Percentiles rank a stretch among this genome's conserved stretches.
Evolutionary conservation across 1,140 invertebrate species (phyloP).

Genomic region (Stegodyphus dumicola): DNA sequence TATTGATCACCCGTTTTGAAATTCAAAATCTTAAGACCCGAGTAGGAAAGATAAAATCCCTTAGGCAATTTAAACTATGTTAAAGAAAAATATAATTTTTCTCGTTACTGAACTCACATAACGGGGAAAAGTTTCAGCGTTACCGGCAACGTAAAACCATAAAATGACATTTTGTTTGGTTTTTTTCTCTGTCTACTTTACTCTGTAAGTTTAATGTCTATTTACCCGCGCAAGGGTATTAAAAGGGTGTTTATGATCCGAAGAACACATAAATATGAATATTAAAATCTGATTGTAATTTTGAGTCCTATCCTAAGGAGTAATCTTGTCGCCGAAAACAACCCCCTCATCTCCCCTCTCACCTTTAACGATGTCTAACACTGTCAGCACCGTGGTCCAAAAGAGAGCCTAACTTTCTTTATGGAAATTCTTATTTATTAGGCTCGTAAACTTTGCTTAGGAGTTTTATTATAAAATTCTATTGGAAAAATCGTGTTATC

Average conservation of each 20-base stretch:
- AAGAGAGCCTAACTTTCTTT: slow-evolving; percentile 42
- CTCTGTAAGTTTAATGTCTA: slow-evolving; percentile 54
- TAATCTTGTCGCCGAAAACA: slow-evolving; percentile 53
- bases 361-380: slow-evolving; percentile 10
- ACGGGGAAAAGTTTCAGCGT: neutral
- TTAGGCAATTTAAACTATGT: too few species aligned
- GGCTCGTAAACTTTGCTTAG: slow-evolving; percentile 58
- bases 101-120: too few species aligned
- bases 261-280: slow-evolving; percentile 59
- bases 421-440: slow-evolving; percentile 58
- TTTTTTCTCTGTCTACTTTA: slow-evolving; percentile 16
- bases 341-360: neutral
- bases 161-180: slow-evolving; percentile 58
- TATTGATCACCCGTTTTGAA: too few species aligned
- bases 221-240: slow-evolving; percentile 55
- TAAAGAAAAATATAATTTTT: too few species aligned
- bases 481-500: slow-evolving; percentile 61
- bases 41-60: too few species aligned
- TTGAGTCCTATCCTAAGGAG: slow-evolving; percentile 55
- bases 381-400: slow-evolving; percentile 26
- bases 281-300: slow-evolving; percentile 61
- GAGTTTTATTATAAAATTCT: slow-evolving; percentile 61
- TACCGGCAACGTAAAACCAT: slow-evolving; percentile 31
- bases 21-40: too few species aligned
- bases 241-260: slow-evolving; percentile 60